Percentiles rank a stretch among this genome's conserved stretches.
phyloP scores from a whole-genome alignment of 2,797 vertebrate genomes.

The Garrulus glandarius region DNA sequence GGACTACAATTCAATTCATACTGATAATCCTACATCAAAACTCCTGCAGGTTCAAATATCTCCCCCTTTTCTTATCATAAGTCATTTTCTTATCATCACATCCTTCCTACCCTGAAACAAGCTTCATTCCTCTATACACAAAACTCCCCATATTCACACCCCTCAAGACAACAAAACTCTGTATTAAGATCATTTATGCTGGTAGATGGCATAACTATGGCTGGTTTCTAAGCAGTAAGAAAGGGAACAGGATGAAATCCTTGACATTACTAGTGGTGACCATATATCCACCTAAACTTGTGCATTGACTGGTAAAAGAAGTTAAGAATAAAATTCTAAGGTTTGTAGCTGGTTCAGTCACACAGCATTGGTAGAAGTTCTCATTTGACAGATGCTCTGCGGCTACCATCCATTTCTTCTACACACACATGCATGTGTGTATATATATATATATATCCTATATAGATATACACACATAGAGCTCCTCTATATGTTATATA shows the following conservation, averaged over 20 bases:
- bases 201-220: neutral
- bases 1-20: neutral
- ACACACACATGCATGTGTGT: neutral
- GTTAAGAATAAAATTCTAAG: neutral
- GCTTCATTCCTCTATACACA: neutral
- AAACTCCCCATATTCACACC: neutral
- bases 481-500: neutral
- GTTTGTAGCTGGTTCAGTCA: neutral
- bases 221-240: neutral
- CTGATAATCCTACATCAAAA: neutral
- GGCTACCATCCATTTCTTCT: neutral
- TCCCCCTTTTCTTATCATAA: neutral
- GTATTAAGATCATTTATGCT: neutral
- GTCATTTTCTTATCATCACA: no score
- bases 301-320: neutral
- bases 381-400: neutral
- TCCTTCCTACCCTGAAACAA: neutral
- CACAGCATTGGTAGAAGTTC: neutral
- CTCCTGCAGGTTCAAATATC: neutral
- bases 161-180: neutral
- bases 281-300: neutral
- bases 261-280: neutral
- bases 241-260: neutral
- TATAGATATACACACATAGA: fast-evolving
- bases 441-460: no score